Percentiles rank a stretch among this genome's conserved stretches.
phyloP scores from a whole-genome alignment of 2,797 vertebrate genomes.

The Hypotaenidia okinawae region DNA sequence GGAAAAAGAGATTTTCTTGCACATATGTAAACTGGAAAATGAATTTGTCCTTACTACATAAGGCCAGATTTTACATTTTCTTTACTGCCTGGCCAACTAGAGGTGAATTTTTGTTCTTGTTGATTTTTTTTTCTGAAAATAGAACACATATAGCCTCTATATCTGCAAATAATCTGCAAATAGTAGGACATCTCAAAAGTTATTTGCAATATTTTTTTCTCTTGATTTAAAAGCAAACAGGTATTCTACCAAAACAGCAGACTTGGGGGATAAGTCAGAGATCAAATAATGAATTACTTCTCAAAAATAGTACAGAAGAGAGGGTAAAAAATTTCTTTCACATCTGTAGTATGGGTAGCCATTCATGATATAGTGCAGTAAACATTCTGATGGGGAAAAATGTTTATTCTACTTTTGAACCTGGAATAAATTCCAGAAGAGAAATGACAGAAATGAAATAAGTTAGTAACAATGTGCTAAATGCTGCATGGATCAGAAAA shows the following conservation, averaged over 20 bases:
- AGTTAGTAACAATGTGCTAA: not conserved
- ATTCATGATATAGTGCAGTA: not conserved
- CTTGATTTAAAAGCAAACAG: not conserved
- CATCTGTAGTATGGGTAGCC: not conserved
- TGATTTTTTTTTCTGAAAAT: not conserved
- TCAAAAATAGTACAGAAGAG: not conserved
- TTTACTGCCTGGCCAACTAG: not conserved
- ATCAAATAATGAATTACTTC: slow-evolving; percentile 10
- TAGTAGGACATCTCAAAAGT: not conserved
- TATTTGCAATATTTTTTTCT: not conserved
- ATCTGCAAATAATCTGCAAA: not conserved
- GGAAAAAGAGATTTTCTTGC: not conserved
- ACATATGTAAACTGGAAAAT: not conserved
- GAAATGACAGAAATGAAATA: not conserved
- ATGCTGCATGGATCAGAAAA: not conserved
- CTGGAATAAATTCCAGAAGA: not conserved
- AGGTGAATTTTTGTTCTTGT: not conserved
- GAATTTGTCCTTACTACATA: not conserved
- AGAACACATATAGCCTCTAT: not conserved
- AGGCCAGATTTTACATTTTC: not conserved
- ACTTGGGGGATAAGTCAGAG: not conserved
- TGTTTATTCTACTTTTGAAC: not conserved
- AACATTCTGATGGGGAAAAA: not conserved
- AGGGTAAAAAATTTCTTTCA: not conserved
- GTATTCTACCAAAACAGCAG: not conserved